Evolutionary conservation across 92 coral and sea anemone genomes (phyloP).

Genomic region (Parazoanthus swiftii): DNA sequence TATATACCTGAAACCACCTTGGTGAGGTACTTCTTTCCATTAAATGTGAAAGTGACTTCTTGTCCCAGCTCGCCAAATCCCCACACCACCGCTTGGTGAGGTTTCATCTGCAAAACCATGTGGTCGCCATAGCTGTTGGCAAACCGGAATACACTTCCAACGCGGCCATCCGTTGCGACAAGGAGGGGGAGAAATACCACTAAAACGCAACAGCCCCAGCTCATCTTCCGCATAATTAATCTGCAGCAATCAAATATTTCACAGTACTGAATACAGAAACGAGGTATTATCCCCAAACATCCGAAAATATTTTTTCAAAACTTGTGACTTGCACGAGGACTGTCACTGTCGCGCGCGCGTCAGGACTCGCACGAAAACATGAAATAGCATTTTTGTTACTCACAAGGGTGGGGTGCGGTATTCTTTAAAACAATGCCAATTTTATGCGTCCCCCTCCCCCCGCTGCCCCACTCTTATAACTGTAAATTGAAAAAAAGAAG

Average conservation of each 20-base stretch:
- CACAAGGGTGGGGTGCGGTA: background rate
- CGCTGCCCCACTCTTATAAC: no score
- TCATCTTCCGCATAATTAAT: background rate
- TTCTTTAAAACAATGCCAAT: no score
- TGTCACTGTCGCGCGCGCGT: no score
- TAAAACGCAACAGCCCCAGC: background rate
- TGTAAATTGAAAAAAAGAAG: background rate
- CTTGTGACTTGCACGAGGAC: conserved; percentile 9
- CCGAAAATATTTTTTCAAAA: background rate
- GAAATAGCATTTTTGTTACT: background rate
- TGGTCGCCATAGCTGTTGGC: conserved; percentile 92
- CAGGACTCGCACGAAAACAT: no score
- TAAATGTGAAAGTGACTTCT: conserved; percentile 56
- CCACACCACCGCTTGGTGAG: conserved; percentile 82
- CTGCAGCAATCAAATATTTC: no score
- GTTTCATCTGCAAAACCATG: conserved; percentile 94
- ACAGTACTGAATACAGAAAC: no score
- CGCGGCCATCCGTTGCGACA: background rate
- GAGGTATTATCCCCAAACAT: no score
- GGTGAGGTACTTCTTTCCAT: conserved; percentile 52
- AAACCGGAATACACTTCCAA: conserved; percentile 67
- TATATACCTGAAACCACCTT: conserved; percentile 53
- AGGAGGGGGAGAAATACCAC: background rate
- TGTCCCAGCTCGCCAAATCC: conserved; percentile 93
- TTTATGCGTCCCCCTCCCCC: no score